phyloP scores from a whole-genome alignment of 1,140 invertebrate species.

The Brachionus rubens region DNA sequence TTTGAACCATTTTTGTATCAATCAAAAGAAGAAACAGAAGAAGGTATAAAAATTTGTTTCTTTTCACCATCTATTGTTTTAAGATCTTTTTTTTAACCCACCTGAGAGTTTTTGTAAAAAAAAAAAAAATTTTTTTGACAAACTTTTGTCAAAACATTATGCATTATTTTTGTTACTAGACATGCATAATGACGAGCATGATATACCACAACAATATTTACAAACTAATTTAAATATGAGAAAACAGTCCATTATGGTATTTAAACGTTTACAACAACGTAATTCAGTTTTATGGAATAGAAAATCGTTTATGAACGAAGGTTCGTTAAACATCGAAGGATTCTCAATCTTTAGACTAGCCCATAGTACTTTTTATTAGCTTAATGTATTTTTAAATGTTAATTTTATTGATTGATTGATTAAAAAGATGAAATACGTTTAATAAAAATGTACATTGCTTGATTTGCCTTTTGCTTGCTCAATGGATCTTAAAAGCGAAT shows the following conservation, averaged over 20 bases:
- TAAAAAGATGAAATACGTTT: too few relatives aligned
- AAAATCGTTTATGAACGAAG: constrained; percentile 42
- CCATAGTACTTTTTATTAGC: too few relatives aligned
- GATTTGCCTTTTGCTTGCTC: too few relatives aligned
- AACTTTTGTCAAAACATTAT: constrained; percentile 24
- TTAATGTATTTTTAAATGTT: too few relatives aligned
- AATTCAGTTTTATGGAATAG: constrained; percentile 44
- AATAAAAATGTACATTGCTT: too few relatives aligned
- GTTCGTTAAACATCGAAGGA: not conserved
- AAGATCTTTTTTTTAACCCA: too few relatives aligned
- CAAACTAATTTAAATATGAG: constrained; percentile 44
- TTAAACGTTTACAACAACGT: constrained; percentile 39
- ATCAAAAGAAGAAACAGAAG: constrained; percentile 57
- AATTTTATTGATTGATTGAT: too few relatives aligned
- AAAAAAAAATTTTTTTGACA: constrained; percentile 20
- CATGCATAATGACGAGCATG: constrained; percentile 45
- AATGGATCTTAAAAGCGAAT: too few relatives aligned
- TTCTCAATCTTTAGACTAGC: not conserved
- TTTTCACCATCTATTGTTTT: not conserved
- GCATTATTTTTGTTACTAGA: not conserved
- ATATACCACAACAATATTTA: not conserved
- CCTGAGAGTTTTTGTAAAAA: too few relatives aligned
- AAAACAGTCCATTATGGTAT: constrained; percentile 42
- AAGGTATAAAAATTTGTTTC: constrained; percentile 51
- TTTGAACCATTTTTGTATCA: constrained; percentile 87